Evolutionary conservation across 2,113 vertebrate genomes (phyloP).

Genomic region (Planiliza haematocheilus): DNA sequence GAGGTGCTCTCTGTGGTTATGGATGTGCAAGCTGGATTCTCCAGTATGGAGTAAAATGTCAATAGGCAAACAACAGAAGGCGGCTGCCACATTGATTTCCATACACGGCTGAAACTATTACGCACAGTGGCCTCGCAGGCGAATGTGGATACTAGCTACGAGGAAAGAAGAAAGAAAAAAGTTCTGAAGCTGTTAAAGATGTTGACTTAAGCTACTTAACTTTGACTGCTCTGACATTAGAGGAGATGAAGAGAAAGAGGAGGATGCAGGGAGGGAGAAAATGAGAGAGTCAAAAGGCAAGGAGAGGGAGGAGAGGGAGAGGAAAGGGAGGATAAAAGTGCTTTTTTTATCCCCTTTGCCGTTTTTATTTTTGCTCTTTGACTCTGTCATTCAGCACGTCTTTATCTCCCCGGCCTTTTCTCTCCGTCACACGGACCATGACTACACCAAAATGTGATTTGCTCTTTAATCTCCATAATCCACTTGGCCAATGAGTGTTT

Average conservation of each 20-base stretch:
- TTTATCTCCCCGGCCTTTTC: conserved; percentile 27
- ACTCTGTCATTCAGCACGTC: conserved; percentile 18
- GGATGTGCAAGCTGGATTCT: conserved; percentile 9
- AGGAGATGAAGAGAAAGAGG: conserved; percentile 44
- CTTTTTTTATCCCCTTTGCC: neutral
- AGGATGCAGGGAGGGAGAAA: neutral
- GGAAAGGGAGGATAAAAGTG: conserved; percentile 23
- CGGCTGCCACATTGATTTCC: conserved; percentile 48
- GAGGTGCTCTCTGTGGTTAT: conserved; percentile 5
- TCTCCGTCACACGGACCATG: conserved; percentile 39
- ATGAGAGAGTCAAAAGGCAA: conserved; percentile 11
- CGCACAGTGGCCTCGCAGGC: too few relatives aligned
- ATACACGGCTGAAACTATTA: conserved; percentile 18
- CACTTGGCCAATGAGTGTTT: conserved; percentile 43
- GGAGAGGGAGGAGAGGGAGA: conserved; percentile 22
- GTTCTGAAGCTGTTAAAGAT: conserved; percentile 51
- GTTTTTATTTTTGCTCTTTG: conserved; percentile 21
- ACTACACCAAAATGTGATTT: conserved; percentile 39
- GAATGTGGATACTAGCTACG: too few relatives aligned
- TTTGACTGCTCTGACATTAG: conserved; percentile 63
- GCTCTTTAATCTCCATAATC: conserved; percentile 55
- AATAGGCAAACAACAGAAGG: conserved; percentile 58
- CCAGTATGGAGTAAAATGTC: conserved; percentile 29
- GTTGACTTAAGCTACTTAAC: conserved; percentile 71
- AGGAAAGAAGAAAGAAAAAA: too few relatives aligned